Evolutionary conservation across 2,888 invertebrate genomes (phyloP), one percentile per base, ranked within the genome.

Genomic region (Napeogenes sylphis): DNA sequence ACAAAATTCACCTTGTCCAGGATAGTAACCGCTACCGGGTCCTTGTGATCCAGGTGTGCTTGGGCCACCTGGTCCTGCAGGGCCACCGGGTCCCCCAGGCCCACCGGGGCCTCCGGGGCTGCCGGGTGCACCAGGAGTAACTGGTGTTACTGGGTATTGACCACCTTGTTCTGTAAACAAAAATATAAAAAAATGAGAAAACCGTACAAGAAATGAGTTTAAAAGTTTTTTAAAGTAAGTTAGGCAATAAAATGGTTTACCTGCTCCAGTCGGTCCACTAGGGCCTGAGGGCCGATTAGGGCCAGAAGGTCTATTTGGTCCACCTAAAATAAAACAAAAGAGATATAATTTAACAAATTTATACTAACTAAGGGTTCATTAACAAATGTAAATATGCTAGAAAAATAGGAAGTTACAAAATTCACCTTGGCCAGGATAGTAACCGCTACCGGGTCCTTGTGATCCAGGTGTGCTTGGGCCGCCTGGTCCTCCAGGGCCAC

Each of bases 121-220:
- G 4, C 66, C 66, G 3, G 66, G 59, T 13, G 30, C 66, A 14
- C 71, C 71, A 32, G 69, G 70, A 46, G 21, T 21, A 21, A 21
- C 21, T 21, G 21, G 21, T 21, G 65, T 71, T 2, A 75, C 80
- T 0, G 76, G 92, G 90, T 61, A 78, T 88, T 71, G 82, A 89
- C 70, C 73, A 14, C 78, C 93, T 30, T 66, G 84, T 90, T 62
- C 78, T 68, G 67, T 32, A 45, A 47, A 4, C 14, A 21, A 21
- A 21, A 14, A 38, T 38, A n/a, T 38, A 38, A 8, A 8, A 38
- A 38, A 38, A 6, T 38, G 3, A 8, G 8, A 38, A 38, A 4
- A 38, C 4, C 8, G 38, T 38, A 38, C 4, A 21, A 21, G 21
- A 21, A 21, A 21, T 21, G 21, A 0, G 21, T 21, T 21, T 21